Conservation (phyloP, 2,888 invertebrate genomes). For the Drosophila nr. fundita region DNA sequence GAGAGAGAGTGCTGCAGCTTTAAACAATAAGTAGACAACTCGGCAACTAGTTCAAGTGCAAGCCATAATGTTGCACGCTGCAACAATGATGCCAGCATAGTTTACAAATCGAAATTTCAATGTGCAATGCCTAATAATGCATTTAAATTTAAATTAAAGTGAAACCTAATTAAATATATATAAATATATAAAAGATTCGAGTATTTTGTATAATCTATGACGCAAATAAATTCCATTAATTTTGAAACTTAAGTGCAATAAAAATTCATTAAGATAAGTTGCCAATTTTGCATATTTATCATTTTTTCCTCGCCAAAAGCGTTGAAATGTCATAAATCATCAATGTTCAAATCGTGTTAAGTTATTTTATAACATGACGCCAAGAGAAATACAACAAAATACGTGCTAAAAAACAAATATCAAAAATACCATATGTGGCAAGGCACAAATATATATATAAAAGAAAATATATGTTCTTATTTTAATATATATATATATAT, state of each 20-base stretch:
- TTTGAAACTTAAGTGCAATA: not conserved
- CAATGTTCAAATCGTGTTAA: constrained; percentile 26
- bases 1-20: constrained; percentile 10
- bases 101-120: not conserved
- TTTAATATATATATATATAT: not conserved
- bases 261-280: constrained; percentile 5
- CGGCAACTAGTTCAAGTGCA: constrained; percentile 70
- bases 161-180: constrained; percentile 8
- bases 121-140: constrained; percentile 9
- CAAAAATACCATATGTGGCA: constrained; percentile 70
- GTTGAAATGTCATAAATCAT: constrained; percentile 20
- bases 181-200: not conserved
- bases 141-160: constrained; percentile 30
- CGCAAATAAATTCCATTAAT: constrained; percentile 16
- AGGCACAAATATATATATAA: constrained; percentile 16
- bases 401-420: constrained; percentile 15
- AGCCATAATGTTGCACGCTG: constrained; percentile 52
- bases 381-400: constrained; percentile 1
- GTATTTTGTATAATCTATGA: constrained; percentile 9
- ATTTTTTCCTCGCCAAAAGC: constrained; percentile 10
- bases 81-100: constrained; percentile 63
- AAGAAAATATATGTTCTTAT: not conserved
- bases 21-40: constrained; percentile 20
- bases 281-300: constrained; percentile 18
- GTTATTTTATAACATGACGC: not conserved